Evolutionary conservation across 2,797 vertebrate species (phyloP).

Genomic region (Chloroceryle amazona): DNA sequence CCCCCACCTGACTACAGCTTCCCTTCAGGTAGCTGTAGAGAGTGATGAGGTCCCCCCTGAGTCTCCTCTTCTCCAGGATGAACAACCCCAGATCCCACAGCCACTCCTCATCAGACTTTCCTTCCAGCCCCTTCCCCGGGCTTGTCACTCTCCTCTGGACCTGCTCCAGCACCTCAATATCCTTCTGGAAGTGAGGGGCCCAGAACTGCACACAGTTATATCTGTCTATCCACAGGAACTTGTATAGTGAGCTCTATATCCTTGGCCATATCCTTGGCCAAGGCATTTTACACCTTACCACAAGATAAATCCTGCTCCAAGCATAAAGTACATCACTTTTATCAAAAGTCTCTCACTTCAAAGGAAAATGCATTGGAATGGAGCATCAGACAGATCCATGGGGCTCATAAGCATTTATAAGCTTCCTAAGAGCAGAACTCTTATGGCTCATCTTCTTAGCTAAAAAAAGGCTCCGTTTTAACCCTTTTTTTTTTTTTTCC

Average conservation of each 20-base stretch:
- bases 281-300: background rate
- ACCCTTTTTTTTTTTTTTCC: background rate
- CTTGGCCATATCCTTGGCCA: background rate
- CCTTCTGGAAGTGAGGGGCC: too few relatives aligned
- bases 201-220: too few relatives aligned
- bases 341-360: constrained; percentile 38
- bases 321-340: background rate
- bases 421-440: constrained; percentile 9
- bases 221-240: background rate
- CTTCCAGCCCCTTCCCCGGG: too few relatives aligned
- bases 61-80: too few relatives aligned
- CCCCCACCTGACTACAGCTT: too few relatives aligned
- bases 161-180: too few relatives aligned
- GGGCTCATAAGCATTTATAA: constrained; percentile 34
- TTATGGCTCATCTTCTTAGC: background rate
- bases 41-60: too few relatives aligned
- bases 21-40: too few relatives aligned
- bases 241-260: background rate
- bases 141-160: too few relatives aligned
- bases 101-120: too few relatives aligned
- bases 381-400: background rate
- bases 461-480: background rate
- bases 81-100: too few relatives aligned
- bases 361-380: background rate
- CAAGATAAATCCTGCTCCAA: background rate